Percentiles rank a stretch among this genome's conserved stretches.
phyloP scores from a whole-genome alignment of 1,140 invertebrate genomes.

The Drosophila mayri region DNA sequence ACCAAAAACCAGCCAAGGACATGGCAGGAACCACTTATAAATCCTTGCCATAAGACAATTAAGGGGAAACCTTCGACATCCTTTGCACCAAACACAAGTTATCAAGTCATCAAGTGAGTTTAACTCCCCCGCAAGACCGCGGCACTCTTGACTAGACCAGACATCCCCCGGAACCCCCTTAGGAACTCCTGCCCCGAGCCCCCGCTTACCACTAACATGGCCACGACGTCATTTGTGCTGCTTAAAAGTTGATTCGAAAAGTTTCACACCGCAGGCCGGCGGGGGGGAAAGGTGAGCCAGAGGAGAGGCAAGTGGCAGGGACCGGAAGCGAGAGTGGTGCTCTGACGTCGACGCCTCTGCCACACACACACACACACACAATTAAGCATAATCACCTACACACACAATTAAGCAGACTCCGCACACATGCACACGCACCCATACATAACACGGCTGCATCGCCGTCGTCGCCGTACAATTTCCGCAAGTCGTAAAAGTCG shows the following conservation, averaged over 20 bases:
- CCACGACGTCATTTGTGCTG: constrained; percentile 77
- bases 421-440: constrained; percentile 14
- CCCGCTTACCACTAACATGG: constrained; percentile 47
- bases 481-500: constrained; percentile 83
- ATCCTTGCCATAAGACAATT: constrained; percentile 4
- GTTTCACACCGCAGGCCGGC: constrained; percentile 65
- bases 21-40: not conserved
- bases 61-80: constrained; percentile 10
- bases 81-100: constrained; percentile 55
- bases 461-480: constrained; percentile 76
- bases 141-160: constrained; percentile 27
- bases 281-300: constrained; percentile 7
- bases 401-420: constrained; percentile 71
- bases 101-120: constrained; percentile 76
- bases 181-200: not conserved
- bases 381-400: constrained; percentile 80
- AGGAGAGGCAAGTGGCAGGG: not conserved
- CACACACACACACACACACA: constrained; percentile 62
- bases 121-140: constrained; percentile 15
- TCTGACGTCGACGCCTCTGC: constrained; percentile 54
- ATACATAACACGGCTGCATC: constrained; percentile 43
- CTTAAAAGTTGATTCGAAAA: constrained; percentile 83
- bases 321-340: constrained; percentile 39
- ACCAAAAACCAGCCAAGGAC: not conserved
- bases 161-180: not conserved